These are phyloP conservation scores for Drosophila mojavensis DNA, from an alignment of 1,140 invertebrate species.

Conservation along the genomic window DNA sequence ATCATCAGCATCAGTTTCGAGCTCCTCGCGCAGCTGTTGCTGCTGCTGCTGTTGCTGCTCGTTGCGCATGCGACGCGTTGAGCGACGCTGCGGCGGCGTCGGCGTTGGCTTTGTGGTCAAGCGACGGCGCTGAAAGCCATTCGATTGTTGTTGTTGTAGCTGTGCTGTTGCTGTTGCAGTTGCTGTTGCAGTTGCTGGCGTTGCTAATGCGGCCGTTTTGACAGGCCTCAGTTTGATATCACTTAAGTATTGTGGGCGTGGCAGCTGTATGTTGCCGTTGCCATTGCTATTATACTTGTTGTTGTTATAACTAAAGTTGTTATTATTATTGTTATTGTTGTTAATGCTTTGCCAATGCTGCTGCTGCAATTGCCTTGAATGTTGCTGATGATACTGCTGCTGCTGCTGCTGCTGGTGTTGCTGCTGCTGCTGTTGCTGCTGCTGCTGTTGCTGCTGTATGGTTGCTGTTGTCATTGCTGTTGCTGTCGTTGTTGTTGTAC, in stretches of 20 bases:
- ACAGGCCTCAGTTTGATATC: constrained; percentile 60
- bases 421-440: too few species aligned
- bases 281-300: constrained; percentile 36
- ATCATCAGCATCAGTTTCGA: constrained; percentile 48
- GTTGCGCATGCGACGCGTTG: constrained; percentile 44
- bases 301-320: constrained; percentile 35
- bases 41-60: constrained; percentile 17
- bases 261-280: constrained; percentile 28
- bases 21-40: constrained; percentile 12
- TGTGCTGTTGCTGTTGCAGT: background rate
- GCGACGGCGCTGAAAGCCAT: constrained; percentile 45
- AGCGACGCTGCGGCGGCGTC: constrained; percentile 44
- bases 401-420: constrained; percentile 30
- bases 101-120: constrained; percentile 48
- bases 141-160: constrained; percentile 19
- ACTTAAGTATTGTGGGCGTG: constrained; percentile 50
- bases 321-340: constrained; percentile 26
- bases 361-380: constrained; percentile 1
- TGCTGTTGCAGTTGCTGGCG: background rate
- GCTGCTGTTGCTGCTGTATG: constrained; percentile 41
- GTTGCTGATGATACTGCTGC: constrained; percentile 10
- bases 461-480: constrained; percentile 36
- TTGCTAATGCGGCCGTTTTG: constrained; percentile 22
- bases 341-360: constrained; percentile 29
- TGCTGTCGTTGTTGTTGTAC: constrained; percentile 22